A percentile compares a stretch with the other conserved stretches of the same genome.
These are phyloP conservation scores for Lepisosteus osseus DNA, from an alignment of 2,113 vertebrate species.

Conservation along the genomic window DNA sequence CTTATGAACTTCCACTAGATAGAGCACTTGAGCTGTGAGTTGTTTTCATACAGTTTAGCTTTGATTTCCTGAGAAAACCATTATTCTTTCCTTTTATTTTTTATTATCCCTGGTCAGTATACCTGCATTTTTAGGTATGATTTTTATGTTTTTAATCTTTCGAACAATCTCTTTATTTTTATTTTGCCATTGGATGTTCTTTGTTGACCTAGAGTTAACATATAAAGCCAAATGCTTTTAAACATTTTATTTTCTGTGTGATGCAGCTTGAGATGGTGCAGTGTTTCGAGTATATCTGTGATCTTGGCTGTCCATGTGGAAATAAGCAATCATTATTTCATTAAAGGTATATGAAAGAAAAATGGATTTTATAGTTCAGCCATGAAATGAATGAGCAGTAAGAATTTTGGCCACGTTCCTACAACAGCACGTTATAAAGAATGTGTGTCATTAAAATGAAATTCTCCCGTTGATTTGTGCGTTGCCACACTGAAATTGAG, in stretches of 20 bases:
- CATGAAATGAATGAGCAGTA: constrained; percentile 50
- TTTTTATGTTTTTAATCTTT: too few species aligned
- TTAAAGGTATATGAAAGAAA: constrained; percentile 43
- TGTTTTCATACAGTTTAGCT: not conserved
- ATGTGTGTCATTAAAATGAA: constrained; percentile 16
- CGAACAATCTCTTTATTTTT: too few species aligned
- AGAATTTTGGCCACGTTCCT: constrained; percentile 31
- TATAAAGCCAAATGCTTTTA: not conserved
- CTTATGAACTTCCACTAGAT: constrained; percentile 46
- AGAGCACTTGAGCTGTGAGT: constrained; percentile 61
- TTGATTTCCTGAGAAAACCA: not conserved
- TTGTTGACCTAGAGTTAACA: not conserved
- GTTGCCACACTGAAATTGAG: not conserved
- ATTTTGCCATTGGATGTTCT: not conserved
- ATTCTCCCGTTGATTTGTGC: constrained; percentile 10
- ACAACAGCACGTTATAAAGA: constrained; percentile 31
- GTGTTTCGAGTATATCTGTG: constrained; percentile 22
- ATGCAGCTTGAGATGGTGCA: too few species aligned
- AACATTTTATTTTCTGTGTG: not conserved
- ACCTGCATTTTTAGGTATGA: not conserved
- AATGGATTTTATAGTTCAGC: constrained; percentile 40
- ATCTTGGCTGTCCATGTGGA: constrained; percentile 52
- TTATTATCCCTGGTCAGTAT: not conserved
- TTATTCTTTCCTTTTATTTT: not conserved
- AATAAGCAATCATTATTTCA: constrained; percentile 57